Base-by-base conservation (phyloP, 2,113 vertebrate species). In the Capreolus pygargus region DNA sequence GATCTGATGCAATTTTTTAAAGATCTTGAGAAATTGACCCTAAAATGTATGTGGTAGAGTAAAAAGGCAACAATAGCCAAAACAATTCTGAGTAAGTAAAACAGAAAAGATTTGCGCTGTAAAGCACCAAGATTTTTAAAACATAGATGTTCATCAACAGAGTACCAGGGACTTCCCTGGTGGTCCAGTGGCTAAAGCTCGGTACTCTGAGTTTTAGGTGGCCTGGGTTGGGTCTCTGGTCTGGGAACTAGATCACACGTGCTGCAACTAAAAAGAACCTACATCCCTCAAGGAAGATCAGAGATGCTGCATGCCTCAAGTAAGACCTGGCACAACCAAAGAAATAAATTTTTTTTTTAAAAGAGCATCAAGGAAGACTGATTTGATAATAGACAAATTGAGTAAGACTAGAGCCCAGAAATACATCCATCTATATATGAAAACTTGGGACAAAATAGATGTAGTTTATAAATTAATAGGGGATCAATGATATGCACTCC, bases 401-500 rank as follows among this genome's bases (percentile, higher is more conserved):
- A 55, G 28, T 61, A 84, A 93, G 79, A 84, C 81, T 2, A 6
- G 28, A 60, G 28, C 39, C 7, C 43, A 82, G 67, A 86, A 47
- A 79, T 21, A 64, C 3, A 43, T 28, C 16, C 11, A 55, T 30
- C 15, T 67, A 52, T 21, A 27, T 89, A 39, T 39, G 39, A 79
- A 84, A 96, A 54, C 54, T 89, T 74, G 45, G 36, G 55, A 47
- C 43, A 96, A 96, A 76, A 92, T 23, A 67, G 78, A 83, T 36
- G 9, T 60, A 52, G 45, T 39, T 84, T 85, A 87, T 70, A 67
- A 95, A 58, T 47, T 45, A 86, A 81, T 3, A 36, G 70, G 12
- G 17, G 47, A 55, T 92, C 70, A 87, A 27, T 39, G 50, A 50
- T 7, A 39, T 25, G 36, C 47, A 81, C 45, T 79, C 30, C 16